A percentile compares a stretch with the other conserved stretches of the same genome.
Conservation (phyloP, 2,888 invertebrate species). For the Anarsia innoxiella region DNA sequence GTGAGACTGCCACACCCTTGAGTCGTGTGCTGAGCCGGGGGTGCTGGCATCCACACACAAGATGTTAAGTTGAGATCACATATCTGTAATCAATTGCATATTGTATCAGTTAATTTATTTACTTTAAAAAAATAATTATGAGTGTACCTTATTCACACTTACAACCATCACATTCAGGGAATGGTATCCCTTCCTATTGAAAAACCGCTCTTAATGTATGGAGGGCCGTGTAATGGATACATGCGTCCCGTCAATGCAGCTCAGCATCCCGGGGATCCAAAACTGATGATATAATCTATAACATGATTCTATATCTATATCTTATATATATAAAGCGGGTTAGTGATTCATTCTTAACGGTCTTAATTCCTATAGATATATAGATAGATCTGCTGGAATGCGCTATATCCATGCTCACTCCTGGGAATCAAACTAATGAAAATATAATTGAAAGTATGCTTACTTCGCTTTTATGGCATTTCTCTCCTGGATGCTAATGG, state of each 20-base stretch:
- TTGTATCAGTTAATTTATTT: neutral
- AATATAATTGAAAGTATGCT: neutral
- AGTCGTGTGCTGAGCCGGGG: neutral
- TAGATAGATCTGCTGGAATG: no score
- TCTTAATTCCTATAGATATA: no score
- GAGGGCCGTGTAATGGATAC: neutral
- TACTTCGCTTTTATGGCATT: neutral
- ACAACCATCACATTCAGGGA: slow-evolving; percentile 11
- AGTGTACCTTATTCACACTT: no score
- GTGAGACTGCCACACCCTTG: neutral
- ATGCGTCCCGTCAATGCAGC: slow-evolving; percentile 8
- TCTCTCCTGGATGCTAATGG: no score
- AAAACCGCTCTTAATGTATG: slow-evolving; percentile 4
- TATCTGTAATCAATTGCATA: neutral
- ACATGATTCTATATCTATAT: neutral
- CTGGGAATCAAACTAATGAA: neutral
- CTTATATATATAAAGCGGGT: no score
- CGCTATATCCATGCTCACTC: no score
- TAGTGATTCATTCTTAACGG: no score
- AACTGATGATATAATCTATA: neutral
- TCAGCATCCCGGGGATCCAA: slow-evolving; percentile 1
- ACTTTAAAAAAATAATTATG: neutral
- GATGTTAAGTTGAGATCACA: neutral
- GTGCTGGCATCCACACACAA: neutral
- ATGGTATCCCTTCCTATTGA: slow-evolving; percentile 9